Percentiles rank a stretch among this genome's conserved stretches.
Evolutionary conservation across 92 coral and sea anemone genomes (phyloP).

Genomic region (Plumapathes pennacea): DNA sequence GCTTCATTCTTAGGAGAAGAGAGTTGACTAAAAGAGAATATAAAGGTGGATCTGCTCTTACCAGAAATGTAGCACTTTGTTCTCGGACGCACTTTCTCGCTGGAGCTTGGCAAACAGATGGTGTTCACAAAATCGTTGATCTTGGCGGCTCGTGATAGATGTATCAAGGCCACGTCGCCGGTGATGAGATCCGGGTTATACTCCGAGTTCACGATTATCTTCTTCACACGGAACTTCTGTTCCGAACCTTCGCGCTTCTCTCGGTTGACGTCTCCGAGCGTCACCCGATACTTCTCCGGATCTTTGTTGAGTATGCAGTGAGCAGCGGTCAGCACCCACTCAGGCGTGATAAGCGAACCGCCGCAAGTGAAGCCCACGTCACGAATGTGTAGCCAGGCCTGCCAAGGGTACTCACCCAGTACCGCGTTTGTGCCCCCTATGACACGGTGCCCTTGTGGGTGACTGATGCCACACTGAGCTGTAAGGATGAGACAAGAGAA

Average conservation of each 20-base stretch:
- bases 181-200: conserved; percentile 57
- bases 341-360: conserved; percentile 63
- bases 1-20: background rate
- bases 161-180: conserved; percentile 67
- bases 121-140: conserved; percentile 53
- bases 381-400: conserved; percentile 51
- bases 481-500: background rate
- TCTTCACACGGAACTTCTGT: conserved; percentile 44
- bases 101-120: conserved; percentile 58
- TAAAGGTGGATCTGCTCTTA: background rate
- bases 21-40: background rate
- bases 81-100: conserved; percentile 29
- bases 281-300: conserved; percentile 43
- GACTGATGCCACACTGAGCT: conserved; percentile 51
- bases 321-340: conserved; percentile 84
- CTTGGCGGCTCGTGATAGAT: conserved; percentile 35
- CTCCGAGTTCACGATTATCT: conserved; percentile 36
- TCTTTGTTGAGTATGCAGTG: conserved; percentile 56
- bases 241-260: conserved; percentile 46
- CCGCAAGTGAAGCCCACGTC: conserved; percentile 67
- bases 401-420: conserved; percentile 78
- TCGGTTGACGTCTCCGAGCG: conserved; percentile 63
- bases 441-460: conserved; percentile 42
- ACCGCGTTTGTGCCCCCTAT: conserved; percentile 61
- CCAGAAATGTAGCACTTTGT: conserved; percentile 72